phyloP scores from a whole-genome alignment of 2,888 invertebrate species.

The Drosophila greeni region DNA sequence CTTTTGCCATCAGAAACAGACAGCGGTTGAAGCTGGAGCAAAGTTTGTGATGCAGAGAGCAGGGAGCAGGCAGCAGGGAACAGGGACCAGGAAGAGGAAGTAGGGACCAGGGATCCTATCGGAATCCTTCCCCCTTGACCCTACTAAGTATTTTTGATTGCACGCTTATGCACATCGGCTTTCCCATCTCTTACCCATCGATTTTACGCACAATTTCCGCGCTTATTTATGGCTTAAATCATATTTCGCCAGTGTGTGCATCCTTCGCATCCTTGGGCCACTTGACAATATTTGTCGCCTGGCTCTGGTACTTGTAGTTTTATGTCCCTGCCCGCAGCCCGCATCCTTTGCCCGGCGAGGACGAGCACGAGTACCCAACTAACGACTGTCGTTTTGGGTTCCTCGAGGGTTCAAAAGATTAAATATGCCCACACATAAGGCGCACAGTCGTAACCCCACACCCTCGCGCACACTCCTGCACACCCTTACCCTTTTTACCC shows the following conservation, averaged over 20 bases:
- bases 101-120: too few relatives aligned
- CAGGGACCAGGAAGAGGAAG: too few relatives aligned
- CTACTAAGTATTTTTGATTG: constrained; percentile 20
- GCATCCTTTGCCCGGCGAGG: constrained; percentile 5
- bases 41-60: neutral
- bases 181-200: constrained; percentile 31
- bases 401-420: constrained; percentile 39
- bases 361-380: constrained; percentile 8
- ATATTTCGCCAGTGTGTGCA: constrained; percentile 21
- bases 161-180: constrained; percentile 27
- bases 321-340: constrained; percentile 14
- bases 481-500: constrained; percentile 1
- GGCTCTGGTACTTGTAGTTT: constrained; percentile 14
- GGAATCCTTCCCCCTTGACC: constrained; percentile 5
- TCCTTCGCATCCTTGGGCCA: constrained; percentile 2
- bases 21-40: neutral
- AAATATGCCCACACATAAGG: constrained; percentile 39
- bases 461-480: neutral
- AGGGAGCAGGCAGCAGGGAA: too few relatives aligned
- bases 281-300: constrained; percentile 11
- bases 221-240: constrained; percentile 44
- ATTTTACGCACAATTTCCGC: constrained; percentile 43
- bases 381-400: constrained; percentile 23
- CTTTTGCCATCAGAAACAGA: constrained; percentile 3
- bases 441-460: neutral